phyloP scores from a whole-genome alignment of 2,888 invertebrate genomes.

The Quadroppia sp. region DNA sequence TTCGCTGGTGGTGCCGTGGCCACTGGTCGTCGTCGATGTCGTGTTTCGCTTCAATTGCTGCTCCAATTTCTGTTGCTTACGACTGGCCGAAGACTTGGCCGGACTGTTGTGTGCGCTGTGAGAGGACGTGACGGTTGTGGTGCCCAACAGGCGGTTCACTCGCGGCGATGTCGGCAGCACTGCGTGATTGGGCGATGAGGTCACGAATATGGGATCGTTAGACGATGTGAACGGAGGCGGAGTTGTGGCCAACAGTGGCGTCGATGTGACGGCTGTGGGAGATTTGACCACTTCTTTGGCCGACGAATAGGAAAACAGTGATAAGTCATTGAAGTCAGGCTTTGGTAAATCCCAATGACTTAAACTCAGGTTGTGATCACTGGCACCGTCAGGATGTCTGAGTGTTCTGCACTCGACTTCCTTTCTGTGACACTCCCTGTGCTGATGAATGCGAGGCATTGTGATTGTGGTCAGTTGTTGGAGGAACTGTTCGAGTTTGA shows the following conservation, averaged over 20 bases:
- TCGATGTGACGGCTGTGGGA: not conserved
- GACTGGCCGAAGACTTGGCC: slow-evolving; percentile 21
- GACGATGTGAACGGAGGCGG: slow-evolving; percentile 3
- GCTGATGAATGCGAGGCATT: slow-evolving; percentile 21
- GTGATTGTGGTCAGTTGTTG: slow-evolving; percentile 42
- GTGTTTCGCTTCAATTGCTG: slow-evolving; percentile 40
- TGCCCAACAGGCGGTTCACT: slow-evolving; percentile 37
- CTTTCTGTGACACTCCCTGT: not conserved
- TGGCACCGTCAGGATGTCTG: slow-evolving; percentile 37
- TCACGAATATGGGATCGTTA: slow-evolving; percentile 24
- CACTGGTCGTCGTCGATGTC: slow-evolving; percentile 43
- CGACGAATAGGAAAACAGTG: slow-evolving; percentile 1
- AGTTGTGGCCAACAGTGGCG: not conserved
- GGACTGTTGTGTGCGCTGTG: slow-evolving; percentile 30
- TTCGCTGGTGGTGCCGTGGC: slow-evolving; percentile 43
- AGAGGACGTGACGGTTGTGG: not conserved
- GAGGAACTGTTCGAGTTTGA: slow-evolving; percentile 45
- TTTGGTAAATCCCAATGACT: slow-evolving; percentile 32
- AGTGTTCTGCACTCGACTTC: slow-evolving; percentile 13
- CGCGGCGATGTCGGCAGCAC: slow-evolving; percentile 40
- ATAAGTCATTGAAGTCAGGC: slow-evolving; percentile 9
- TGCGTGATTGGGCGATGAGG: slow-evolving; percentile 31
- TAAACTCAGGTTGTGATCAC: slow-evolving; percentile 14
- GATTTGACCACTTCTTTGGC: slow-evolving; percentile 28
- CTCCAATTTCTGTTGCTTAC: slow-evolving; percentile 24